Evolutionary conservation across 2,113 vertebrate species (phyloP).

Genomic region (Lophura nycthemera): DNA sequence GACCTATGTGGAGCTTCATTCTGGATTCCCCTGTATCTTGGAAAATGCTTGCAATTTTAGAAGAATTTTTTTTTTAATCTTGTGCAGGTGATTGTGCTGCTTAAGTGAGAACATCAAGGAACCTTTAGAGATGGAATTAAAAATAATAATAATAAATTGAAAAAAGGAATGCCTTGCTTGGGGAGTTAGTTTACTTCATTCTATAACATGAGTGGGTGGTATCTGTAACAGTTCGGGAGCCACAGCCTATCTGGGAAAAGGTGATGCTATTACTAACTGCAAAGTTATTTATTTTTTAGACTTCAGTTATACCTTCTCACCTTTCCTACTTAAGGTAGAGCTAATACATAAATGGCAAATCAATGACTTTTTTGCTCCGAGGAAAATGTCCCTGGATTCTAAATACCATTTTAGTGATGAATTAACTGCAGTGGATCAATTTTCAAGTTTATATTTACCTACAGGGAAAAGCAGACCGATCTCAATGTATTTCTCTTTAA

Average conservation of each 20-base stretch:
- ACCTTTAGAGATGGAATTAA: not conserved
- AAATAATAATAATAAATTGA: not conserved
- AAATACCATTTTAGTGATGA: not conserved
- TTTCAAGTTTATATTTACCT: not conserved
- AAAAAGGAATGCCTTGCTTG: not conserved
- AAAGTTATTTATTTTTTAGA: not conserved
- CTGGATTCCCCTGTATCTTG: not conserved
- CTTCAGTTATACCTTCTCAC: not conserved
- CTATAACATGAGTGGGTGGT: not conserved
- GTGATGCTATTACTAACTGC: not conserved
- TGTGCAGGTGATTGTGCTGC: not conserved
- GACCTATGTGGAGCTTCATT: rapidly evolving
- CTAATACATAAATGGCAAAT: not conserved
- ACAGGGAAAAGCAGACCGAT: not conserved
- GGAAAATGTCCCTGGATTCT: not conserved
- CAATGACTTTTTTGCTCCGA: not conserved
- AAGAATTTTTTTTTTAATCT: not conserved
- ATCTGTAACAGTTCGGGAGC: not conserved
- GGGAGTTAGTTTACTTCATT: not conserved
- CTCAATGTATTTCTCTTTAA: not conserved
- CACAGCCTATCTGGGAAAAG: not conserved
- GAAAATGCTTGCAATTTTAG: not conserved
- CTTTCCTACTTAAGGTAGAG: not conserved
- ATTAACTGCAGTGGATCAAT: not conserved
- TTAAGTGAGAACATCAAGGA: not conserved